Base-by-base conservation (phyloP, 1,140 invertebrate species). In the Philopotamus ludificatus region DNA sequence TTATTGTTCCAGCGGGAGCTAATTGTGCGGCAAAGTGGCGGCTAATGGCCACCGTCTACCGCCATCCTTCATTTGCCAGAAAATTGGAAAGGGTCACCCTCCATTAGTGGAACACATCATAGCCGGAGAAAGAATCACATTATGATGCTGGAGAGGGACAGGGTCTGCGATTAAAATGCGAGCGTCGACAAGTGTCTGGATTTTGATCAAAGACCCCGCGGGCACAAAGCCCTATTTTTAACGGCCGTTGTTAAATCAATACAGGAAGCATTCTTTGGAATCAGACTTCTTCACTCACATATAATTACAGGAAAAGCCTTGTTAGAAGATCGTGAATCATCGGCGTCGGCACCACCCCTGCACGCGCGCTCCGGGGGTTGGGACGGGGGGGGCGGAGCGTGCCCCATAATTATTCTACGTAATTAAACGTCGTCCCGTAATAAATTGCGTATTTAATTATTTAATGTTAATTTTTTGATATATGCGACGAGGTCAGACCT, bases 271-370 rank as follows among this genome's bases (percentile, higher is more conserved):
- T 47, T 15, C 15, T 4, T 22, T 21, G 16, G 66, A 70, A 66
- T 66, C 63, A 39, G 64, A 44, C 63, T 70, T 70, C 55, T 66
- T 70, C 54, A 42, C 57, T 61, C 20, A 25, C 60, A 63, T 53
- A 39, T 70, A 66, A 70, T 70, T 66, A 70, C 67, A 70, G 67
- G 67, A 70, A 70, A 55, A 62, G 63, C 60, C 67, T 70, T 70
- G 60, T 70, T 70, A 66, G 54, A 51, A 39, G 67, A 62, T 62
- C 54, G 67, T 70, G 67, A 70, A 66, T 66, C 67, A 66, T 65
- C 62, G 20, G 22, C 28, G 12, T n/a, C 62, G 7, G 34, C 51
- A 25, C 59, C 49, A n/a, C 42, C 8, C 28, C 28, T 53, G 20
- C 23, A 49, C 23, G 16, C 18, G 25, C 45, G 18, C 7, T 34